Percentiles rank a stretch among this genome's conserved stretches.
Evolutionary conservation across 2,113 vertebrate species (phyloP).

Genomic region (Oncorhynchus gorbuscha): DNA sequence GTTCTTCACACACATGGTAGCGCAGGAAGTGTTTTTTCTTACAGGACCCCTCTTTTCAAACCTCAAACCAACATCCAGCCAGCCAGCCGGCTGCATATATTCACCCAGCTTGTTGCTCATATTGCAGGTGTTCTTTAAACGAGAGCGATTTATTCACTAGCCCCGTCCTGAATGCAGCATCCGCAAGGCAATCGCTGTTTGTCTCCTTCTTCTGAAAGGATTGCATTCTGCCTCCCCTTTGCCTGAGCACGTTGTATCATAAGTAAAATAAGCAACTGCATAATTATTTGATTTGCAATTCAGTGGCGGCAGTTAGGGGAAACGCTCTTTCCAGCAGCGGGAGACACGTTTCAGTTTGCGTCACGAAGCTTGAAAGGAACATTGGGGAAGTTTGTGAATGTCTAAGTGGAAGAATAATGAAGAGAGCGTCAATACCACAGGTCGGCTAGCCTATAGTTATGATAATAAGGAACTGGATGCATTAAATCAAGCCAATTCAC

Average conservation of each 20-base stretch:
- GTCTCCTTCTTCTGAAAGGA: slow-evolving; percentile 17
- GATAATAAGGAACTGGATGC: not conserved
- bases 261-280: slow-evolving; percentile 32
- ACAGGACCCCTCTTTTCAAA: not conserved
- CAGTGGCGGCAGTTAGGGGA: slow-evolving; percentile 5
- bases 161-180: slow-evolving; percentile 29
- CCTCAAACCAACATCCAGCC: not conserved
- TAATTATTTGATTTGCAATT: slow-evolving; percentile 41
- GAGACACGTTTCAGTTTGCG: not conserved
- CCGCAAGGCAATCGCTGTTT: slow-evolving; percentile 25
- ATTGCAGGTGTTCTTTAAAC: slow-evolving; percentile 51
- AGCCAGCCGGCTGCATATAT: slow-evolving; percentile 10
- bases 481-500: not conserved
- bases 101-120: slow-evolving; percentile 22
- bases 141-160: slow-evolving; percentile 43
- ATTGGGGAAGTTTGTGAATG: not conserved
- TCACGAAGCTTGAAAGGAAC: not conserved
- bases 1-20: not conserved
- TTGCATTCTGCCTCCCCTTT: slow-evolving; percentile 6
- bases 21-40: too few relatives aligned
- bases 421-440: not conserved
- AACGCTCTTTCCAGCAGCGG: not conserved
- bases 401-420: not conserved
- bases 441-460: not conserved
- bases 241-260: slow-evolving; percentile 9